Percentiles rank a stretch among this genome's conserved stretches.
These are phyloP conservation scores for Phthorimaea operculella DNA, from an alignment of 1,140 invertebrate genomes.

Conservation along the genomic window DNA sequence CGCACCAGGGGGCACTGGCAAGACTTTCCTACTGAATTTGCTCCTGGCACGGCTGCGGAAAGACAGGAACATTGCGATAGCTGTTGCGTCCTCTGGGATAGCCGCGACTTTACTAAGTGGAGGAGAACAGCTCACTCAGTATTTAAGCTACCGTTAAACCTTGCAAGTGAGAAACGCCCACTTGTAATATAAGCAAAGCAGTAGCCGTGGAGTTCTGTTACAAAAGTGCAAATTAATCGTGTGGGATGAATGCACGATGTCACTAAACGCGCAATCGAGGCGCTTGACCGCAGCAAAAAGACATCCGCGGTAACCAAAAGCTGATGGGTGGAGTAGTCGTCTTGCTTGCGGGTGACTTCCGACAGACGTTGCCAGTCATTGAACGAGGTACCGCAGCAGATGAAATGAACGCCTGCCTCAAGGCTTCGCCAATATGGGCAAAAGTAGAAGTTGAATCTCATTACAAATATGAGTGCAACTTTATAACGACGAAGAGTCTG, in stretches of 20 bases:
- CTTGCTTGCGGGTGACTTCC: slow-evolving; percentile 56
- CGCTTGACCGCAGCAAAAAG: slow-evolving; percentile 39
- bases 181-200: slow-evolving; percentile 25
- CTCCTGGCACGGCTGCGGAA: slow-evolving; percentile 37
- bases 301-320: slow-evolving; percentile 24
- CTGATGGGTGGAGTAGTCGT: slow-evolving; percentile 26
- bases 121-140: slow-evolving; percentile 66
- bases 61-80: slow-evolving; percentile 44
- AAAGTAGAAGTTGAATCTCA: slow-evolving; percentile 19
- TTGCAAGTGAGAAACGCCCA: slow-evolving; percentile 26
- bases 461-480: slow-evolving; percentile 30
- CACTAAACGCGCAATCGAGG: slow-evolving; percentile 45
- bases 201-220: slow-evolving; percentile 18
- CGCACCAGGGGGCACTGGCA: too few relatives aligned
- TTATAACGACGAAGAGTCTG: slow-evolving; percentile 22
- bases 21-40: slow-evolving; percentile 53
- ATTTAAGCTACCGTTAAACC: slow-evolving; percentile 46
- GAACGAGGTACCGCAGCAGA: slow-evolving; percentile 49
- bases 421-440: slow-evolving; percentile 36
- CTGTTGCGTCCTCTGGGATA: slow-evolving; percentile 68
- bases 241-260: too few relatives aligned
- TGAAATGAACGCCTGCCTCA: slow-evolving; percentile 52
- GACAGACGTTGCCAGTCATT: slow-evolving; percentile 64
- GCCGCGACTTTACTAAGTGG: slow-evolving; percentile 64
- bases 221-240: slow-evolving; percentile 40